Percentiles rank a stretch among this genome's conserved stretches.
Evolutionary conservation across 1,140 invertebrate genomes (phyloP).

Genomic region (Bombus ignitus): DNA sequence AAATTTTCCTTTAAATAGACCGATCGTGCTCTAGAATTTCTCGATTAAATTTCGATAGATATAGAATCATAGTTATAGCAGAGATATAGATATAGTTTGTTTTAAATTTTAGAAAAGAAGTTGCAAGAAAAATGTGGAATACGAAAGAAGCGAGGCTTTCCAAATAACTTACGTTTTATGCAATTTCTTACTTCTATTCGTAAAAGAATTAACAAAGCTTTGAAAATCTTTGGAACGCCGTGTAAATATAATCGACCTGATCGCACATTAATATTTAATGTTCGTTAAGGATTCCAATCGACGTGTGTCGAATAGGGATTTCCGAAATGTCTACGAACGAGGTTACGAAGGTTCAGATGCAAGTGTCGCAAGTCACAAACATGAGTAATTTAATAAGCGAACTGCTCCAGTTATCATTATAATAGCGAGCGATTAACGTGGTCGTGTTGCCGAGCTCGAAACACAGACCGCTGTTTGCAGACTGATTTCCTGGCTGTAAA

Average conservation of each 20-base stretch:
- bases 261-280: not conserved
- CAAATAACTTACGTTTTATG: not conserved
- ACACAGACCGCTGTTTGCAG: not conserved
- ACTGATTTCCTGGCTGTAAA: slow-evolving; percentile 7
- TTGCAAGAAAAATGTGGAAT: too few species aligned
- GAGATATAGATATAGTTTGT: too few species aligned
- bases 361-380: not conserved
- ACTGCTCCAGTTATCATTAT: slow-evolving; percentile 24
- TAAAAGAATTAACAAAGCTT: not conserved
- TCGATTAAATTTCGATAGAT: too few species aligned
- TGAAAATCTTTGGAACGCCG: not conserved
- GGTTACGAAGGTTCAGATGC: not conserved
- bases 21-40: too few species aligned
- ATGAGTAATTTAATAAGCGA: slow-evolving; percentile 18
- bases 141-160: too few species aligned
- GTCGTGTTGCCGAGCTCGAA: not conserved
- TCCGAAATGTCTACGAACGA: not conserved
- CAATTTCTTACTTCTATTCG: not conserved
- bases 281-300: not conserved
- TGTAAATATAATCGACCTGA: not conserved
- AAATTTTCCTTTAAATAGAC: too few species aligned
- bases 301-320: not conserved
- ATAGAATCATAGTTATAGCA: too few species aligned
- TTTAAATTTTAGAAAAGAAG: too few species aligned
- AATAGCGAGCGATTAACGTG: slow-evolving; percentile 13